Conservation (phyloP, 2,113 vertebrate species). For the Chelonoidis abingdonii region DNA sequence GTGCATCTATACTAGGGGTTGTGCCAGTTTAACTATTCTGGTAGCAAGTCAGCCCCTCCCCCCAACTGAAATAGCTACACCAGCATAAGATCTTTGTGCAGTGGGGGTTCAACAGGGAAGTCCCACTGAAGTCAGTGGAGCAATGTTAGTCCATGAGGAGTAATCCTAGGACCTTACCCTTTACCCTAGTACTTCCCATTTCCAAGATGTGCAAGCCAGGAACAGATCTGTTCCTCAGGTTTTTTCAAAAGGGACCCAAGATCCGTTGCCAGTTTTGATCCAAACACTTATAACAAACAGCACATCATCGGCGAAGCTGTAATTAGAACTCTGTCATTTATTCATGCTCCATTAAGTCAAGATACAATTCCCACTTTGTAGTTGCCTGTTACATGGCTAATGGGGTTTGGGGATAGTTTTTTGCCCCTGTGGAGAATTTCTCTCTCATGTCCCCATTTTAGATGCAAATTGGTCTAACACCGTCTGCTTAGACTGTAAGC, state of each 20-base stretch:
- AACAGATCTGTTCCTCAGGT: neutral
- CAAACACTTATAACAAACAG: neutral
- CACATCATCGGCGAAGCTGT: neutral
- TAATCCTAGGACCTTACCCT: neutral
- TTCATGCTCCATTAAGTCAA: neutral
- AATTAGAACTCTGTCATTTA: constrained; percentile 25
- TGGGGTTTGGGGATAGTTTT: constrained; percentile 44
- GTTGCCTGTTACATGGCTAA: constrained; percentile 57
- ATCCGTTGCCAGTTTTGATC: constrained; percentile 7
- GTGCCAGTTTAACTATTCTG: too few relatives aligned
- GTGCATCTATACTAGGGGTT: too few relatives aligned
- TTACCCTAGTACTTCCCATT: neutral
- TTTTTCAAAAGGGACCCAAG: neutral
- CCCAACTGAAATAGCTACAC: too few relatives aligned
- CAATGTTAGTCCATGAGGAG: rapidly evolving
- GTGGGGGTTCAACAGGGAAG: neutral
- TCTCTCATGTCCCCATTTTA: constrained; percentile 2
- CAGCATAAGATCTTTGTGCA: neutral
- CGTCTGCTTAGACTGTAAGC: neutral
- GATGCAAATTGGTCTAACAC: neutral
- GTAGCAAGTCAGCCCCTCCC: too few relatives aligned
- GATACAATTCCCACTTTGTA: neutral
- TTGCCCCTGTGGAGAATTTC: neutral
- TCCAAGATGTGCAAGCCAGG: rapidly evolving
- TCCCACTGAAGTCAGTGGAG: neutral